Percentiles rank a stretch among this genome's conserved stretches.
Evolutionary conservation across 2,797 vertebrate species (phyloP).

Genomic region (Esox lucius): DNA sequence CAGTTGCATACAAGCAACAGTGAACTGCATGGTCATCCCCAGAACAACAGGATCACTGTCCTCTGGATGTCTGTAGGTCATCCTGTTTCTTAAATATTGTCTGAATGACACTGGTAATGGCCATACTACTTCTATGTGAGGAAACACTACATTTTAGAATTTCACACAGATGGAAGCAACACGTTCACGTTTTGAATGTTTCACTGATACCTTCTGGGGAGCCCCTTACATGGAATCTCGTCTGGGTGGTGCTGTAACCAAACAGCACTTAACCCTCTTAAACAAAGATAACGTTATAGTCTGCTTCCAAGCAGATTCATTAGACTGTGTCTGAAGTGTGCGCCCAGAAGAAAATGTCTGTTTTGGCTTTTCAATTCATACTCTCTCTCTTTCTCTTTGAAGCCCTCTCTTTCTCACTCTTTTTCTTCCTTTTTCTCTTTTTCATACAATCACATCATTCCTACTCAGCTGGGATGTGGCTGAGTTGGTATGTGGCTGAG

Average conservation of each 20-base stretch:
- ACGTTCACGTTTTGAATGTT: constrained; percentile 12
- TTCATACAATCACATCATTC: background rate
- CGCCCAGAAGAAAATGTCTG: constrained; percentile 31
- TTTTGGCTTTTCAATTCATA: constrained; percentile 24
- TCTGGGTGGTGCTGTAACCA: constrained; percentile 34
- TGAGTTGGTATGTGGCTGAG: too few relatives aligned
- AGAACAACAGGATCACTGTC: too few relatives aligned
- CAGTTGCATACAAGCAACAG: background rate
- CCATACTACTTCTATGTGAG: constrained; percentile 6
- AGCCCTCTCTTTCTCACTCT: background rate
- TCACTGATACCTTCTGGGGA: constrained; percentile 19
- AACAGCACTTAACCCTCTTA: constrained; percentile 34
- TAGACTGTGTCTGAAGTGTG: constrained; percentile 18
- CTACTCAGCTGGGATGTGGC: too few relatives aligned
- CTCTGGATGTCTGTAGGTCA: too few relatives aligned
- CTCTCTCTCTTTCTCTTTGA: constrained; percentile 12
- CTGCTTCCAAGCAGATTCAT: constrained; percentile 48
- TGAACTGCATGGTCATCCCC: too few relatives aligned
- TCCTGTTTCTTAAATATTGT: background rate
- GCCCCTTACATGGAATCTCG: constrained; percentile 39
- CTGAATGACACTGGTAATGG: background rate
- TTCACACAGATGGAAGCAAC: constrained; percentile 9
- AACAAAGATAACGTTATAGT: constrained; percentile 22
- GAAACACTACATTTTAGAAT: background rate
- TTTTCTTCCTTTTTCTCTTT: constrained; percentile 34